Percentiles rank a stretch among this genome's conserved stretches.
These are phyloP conservation scores for Heliopora coerulea DNA, from an alignment of 92 coral and sea anemone species.

Conservation along the genomic window DNA sequence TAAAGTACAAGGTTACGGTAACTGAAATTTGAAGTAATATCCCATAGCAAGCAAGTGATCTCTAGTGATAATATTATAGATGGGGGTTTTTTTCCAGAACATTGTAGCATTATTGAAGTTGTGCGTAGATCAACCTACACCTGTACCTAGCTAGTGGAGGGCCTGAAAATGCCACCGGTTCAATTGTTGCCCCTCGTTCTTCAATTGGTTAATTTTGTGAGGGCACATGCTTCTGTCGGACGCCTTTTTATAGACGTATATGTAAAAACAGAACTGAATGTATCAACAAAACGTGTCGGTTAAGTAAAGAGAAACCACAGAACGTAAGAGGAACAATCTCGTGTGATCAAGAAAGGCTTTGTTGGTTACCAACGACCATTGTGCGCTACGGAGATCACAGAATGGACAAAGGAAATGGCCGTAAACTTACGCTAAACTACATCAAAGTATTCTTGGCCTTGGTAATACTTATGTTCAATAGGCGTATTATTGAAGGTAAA, in stretches of 20 bases:
- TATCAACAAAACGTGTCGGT: slow-evolving; percentile 23
- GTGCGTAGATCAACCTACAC: neutral
- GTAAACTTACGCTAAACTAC: neutral
- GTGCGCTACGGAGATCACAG: neutral
- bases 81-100: too few species aligned
- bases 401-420: neutral
- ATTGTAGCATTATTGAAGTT: too few species aligned
- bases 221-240: slow-evolving; percentile 20
- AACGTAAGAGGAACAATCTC: neutral
- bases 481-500: slow-evolving; percentile 10
- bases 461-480: neutral
- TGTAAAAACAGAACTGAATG: slow-evolving; percentile 24
- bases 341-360: neutral
- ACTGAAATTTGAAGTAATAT: too few species aligned
- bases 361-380: neutral
- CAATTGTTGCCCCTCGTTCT: slow-evolving; percentile 1
- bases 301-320: neutral
- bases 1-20: too few species aligned
- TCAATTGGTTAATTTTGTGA: slow-evolving; percentile 1
- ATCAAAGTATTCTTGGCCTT: neutral
- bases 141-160: slow-evolving; percentile 22
- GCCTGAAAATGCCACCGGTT: slow-evolving; percentile 21
- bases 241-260: slow-evolving; percentile 19
- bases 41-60: too few species aligned
- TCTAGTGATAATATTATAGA: too few species aligned